A percentile compares a stretch with the other conserved stretches of the same genome.
These are phyloP conservation scores for Triops cancriformis DNA, from an alignment of 1,140 invertebrate species.

Conservation along the genomic window DNA sequence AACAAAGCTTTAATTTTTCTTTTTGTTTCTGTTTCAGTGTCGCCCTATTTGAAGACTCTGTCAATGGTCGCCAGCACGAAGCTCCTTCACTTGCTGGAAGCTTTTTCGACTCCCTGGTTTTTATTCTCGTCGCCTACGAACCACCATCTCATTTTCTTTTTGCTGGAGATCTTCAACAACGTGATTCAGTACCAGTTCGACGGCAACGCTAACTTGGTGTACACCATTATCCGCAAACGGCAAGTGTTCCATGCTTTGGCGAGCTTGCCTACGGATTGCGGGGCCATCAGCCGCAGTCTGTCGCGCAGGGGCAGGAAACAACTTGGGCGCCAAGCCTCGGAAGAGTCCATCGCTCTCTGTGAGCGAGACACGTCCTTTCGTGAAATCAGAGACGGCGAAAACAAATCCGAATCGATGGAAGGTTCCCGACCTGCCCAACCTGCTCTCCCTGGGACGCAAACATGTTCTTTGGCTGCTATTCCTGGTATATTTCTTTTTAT, in stretches of 20 bases:
- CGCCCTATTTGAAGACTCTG: conserved; percentile 95
- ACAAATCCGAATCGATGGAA: conserved; percentile 56
- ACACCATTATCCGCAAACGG: conserved; percentile 96
- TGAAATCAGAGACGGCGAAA: conserved; percentile 35
- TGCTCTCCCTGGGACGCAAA: conserved; percentile 81
- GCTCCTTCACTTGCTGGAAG: conserved; percentile 91
- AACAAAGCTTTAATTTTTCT: conserved; percentile 24
- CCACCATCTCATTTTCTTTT: conserved; percentile 96
- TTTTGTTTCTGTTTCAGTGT: conserved; percentile 56
- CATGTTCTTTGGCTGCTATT: conserved; percentile 78
- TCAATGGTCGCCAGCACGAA: conserved; percentile 99
- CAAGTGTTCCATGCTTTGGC: conserved; percentile 94
- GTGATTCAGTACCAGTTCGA: conserved; percentile 99
- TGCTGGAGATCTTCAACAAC: conserved; percentile 99
- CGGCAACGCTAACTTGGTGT: conserved; percentile 96
- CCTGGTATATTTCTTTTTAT: conserved; percentile 48
- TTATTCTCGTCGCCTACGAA: conserved; percentile 91
- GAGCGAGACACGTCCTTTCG: neutral
- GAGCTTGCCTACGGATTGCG: conserved; percentile 87
- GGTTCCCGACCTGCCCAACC: conserved; percentile 70
- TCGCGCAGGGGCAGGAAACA: conserved; percentile 51
- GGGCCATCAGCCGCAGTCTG: conserved; percentile 75
- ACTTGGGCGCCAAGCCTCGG: conserved; percentile 31
- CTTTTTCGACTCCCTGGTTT: conserved; percentile 98
- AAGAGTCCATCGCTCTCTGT: conserved; percentile 28